These are phyloP conservation scores for Anas platyrhynchos DNA, from an alignment of 2,113 vertebrate species.

Conservation along the genomic window DNA sequence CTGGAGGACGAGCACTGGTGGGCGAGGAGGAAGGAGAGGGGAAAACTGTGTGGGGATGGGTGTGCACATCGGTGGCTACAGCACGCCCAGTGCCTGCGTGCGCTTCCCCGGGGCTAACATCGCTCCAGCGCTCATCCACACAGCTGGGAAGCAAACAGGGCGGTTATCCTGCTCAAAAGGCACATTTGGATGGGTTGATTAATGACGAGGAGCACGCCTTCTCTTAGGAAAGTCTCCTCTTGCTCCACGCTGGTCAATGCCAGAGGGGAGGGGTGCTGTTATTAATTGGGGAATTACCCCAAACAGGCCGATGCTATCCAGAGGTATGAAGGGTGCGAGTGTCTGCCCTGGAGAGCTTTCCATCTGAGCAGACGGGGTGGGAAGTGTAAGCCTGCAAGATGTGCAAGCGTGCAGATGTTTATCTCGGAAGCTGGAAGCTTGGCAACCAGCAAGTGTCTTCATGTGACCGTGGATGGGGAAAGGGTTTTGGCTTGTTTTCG, in stretches of 20 bases:
- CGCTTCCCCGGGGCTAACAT: not conserved
- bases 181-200: not conserved
- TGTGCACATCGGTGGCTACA: rapidly evolving
- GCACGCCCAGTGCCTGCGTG: rapidly evolving
- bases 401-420: not conserved
- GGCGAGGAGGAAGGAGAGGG: not conserved
- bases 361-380: not conserved
- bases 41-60: not conserved
- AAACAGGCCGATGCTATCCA: not conserved
- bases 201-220: rapidly evolving
- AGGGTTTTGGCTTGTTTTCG: not conserved
- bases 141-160: not conserved
- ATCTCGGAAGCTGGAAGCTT: not conserved
- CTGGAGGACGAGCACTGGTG: rapidly evolving
- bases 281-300: not conserved
- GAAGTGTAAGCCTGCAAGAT: not conserved
- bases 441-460: not conserved
- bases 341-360: not conserved
- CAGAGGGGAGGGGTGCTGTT: not conserved
- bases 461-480: not conserved
- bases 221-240: not conserved
- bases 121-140: not conserved
- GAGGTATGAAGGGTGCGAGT: not conserved
- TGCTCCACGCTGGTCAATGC: not conserved
- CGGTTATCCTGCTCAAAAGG: rapidly evolving